Conservation (phyloP, 1,140 invertebrate genomes). For the Melanaphis sacchari region DNA sequence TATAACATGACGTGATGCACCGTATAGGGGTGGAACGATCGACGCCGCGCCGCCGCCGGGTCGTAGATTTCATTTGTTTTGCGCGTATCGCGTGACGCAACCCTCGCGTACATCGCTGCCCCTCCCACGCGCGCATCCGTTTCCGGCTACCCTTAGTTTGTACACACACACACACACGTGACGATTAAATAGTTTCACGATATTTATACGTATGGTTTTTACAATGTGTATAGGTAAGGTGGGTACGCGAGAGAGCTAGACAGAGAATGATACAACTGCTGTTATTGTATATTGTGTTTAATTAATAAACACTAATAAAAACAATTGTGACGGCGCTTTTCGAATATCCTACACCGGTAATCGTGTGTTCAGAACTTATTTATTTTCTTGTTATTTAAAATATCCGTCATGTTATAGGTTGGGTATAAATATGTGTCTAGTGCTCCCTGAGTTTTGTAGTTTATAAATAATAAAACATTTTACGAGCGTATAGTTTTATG, state of each 20-base stretch:
- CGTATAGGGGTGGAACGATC: neutral
- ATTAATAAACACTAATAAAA: conserved; percentile 6
- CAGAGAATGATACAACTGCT: neutral
- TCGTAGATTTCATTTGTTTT: conserved; percentile 50
- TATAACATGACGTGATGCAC: neutral
- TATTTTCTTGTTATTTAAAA: neutral
- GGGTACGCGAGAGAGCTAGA: no score
- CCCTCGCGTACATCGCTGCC: neutral
- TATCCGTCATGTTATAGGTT: neutral
- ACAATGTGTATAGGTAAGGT: neutral
- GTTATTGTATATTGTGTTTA: neutral
- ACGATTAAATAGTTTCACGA: neutral
- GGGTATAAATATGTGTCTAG: no score
- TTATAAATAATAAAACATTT: conserved; percentile 33
- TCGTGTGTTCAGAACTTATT: neutral
- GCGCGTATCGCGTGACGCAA: conserved; percentile 24
- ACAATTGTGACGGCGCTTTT: neutral
- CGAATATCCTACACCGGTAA: neutral
- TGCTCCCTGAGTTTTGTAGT: neutral
- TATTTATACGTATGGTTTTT: neutral
- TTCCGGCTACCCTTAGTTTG: conserved; percentile 18
- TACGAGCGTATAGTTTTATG: conserved; percentile 37
- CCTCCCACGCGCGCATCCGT: conserved; percentile 23
- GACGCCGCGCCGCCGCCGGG: neutral
- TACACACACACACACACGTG: neutral